A percentile compares a stretch with the other conserved stretches of the same genome.
These are phyloP conservation scores for Pseudomyrmex pallidus DNA, from an alignment of 1,140 invertebrate species.

Conservation along the genomic window DNA sequence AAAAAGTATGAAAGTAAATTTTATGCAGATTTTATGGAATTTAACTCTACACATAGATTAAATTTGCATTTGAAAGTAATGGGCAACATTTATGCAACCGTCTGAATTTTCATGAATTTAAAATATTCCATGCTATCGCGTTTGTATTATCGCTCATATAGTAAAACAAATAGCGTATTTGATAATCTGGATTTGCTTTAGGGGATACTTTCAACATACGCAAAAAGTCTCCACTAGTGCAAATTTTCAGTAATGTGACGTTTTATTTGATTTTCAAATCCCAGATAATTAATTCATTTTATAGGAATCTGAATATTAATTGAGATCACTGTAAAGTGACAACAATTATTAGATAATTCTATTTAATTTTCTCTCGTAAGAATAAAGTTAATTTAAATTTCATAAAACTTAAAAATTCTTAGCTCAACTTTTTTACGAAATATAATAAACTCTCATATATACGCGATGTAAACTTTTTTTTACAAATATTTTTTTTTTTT, in stretches of 20 bases:
- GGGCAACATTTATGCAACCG: constrained; percentile 34
- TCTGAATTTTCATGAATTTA: constrained; percentile 37
- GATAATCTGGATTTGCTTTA: constrained; percentile 14
- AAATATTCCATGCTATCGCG: background rate
- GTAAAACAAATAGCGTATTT: background rate
- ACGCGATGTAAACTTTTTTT: background rate
- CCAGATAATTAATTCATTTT: constrained; percentile 24
- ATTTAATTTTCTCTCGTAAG: too few species aligned
- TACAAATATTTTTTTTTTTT: background rate
- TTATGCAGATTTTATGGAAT: constrained; percentile 30
- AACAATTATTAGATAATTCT: too few species aligned
- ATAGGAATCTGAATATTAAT: background rate
- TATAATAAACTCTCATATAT: background rate
- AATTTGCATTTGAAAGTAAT: constrained; percentile 38
- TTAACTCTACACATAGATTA: constrained; percentile 19
- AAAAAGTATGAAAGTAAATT: constrained; percentile 5
- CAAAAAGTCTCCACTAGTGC: constrained; percentile 7
- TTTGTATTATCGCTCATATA: background rate
- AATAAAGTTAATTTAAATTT: too few species aligned
- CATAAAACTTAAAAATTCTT: too few species aligned
- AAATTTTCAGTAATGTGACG: constrained; percentile 5
- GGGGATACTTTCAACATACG: constrained; percentile 20
- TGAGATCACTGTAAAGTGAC: too few species aligned
- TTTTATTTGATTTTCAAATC: constrained; percentile 32
- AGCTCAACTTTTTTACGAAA: too few species aligned